Conservation (phyloP, 2,113 vertebrate species). For the Salvelinus namaycush region DNA sequence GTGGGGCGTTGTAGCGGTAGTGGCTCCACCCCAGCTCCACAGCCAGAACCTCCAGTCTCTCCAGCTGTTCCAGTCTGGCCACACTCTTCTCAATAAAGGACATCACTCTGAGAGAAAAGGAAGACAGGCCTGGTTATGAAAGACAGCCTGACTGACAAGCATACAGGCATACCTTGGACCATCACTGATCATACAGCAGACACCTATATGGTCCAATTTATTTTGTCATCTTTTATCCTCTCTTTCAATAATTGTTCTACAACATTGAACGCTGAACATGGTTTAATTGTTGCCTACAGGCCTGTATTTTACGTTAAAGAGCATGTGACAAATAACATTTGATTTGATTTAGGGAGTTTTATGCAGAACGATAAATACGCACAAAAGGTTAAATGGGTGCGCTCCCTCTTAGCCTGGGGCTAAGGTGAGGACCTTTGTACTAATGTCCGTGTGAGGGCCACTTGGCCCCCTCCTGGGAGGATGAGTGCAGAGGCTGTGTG, state of each 20-base stretch:
- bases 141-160: neutral
- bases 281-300: neutral
- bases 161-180: too few relatives aligned
- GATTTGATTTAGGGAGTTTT: neutral
- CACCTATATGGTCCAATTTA: neutral
- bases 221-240: neutral
- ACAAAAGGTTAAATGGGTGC: neutral
- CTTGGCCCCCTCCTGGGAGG: slow-evolving; percentile 45
- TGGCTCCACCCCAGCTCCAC: slow-evolving; percentile 78
- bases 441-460: slow-evolving; percentile 44
- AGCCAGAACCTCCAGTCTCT: slow-evolving; percentile 71
- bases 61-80: slow-evolving; percentile 75
- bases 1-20: slow-evolving; percentile 76
- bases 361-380: neutral
- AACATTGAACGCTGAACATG: neutral
- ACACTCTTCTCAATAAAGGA: slow-evolving; percentile 82
- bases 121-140: neutral
- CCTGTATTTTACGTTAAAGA: neutral
- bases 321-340: too few relatives aligned
- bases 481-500: slow-evolving; percentile 14
- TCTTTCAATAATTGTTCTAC: neutral
- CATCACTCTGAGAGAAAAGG: slow-evolving; percentile 72
- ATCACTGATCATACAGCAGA: neutral
- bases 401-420: too few relatives aligned
- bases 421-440: slow-evolving; percentile 23